These are phyloP conservation scores for Mantis religiosa DNA, from an alignment of 2,888 invertebrate genomes.

Conservation along the genomic window DNA sequence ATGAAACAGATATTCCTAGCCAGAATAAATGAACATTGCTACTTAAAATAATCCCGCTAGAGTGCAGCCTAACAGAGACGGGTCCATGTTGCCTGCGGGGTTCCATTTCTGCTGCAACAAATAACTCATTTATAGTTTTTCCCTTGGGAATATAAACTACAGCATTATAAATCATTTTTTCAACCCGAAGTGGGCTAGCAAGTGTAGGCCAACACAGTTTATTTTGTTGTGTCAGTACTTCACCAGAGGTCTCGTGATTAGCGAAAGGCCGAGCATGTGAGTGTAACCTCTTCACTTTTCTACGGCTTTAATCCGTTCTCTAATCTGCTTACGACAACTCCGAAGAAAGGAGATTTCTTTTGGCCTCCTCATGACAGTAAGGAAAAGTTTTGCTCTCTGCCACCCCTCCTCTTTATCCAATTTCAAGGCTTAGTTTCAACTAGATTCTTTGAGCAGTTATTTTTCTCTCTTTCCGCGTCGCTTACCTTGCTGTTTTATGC, in stretches of 20 bases:
- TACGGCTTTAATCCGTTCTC: slow-evolving; percentile 27
- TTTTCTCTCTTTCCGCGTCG: not conserved
- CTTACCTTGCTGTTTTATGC: not conserved
- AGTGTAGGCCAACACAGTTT: not conserved
- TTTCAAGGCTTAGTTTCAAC: slow-evolving; percentile 25
- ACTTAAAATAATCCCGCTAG: too few species aligned
- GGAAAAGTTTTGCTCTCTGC: not conserved
- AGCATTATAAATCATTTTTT: too few species aligned
- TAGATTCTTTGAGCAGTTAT: not conserved
- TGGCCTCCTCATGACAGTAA: slow-evolving; percentile 17
- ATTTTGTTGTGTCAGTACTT: not conserved
- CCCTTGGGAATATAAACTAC: too few species aligned
- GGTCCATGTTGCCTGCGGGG: too few species aligned
- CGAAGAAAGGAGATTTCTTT: slow-evolving; percentile 19
- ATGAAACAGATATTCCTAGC: too few species aligned
- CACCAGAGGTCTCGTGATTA: not conserved
- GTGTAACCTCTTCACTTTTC: slow-evolving; percentile 24
- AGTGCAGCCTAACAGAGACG: too few species aligned
- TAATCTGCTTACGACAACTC: slow-evolving; percentile 22
- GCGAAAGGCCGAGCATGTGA: not conserved
- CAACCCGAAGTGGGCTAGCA: not conserved
- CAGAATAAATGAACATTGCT: too few species aligned
- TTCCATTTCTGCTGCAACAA: too few species aligned
- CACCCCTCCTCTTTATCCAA: slow-evolving; percentile 17
- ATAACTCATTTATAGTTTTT: too few species aligned